Conservation (phyloP, 64 coral and sea anemone species). For the Dendronephthya gigantea region DNA sequence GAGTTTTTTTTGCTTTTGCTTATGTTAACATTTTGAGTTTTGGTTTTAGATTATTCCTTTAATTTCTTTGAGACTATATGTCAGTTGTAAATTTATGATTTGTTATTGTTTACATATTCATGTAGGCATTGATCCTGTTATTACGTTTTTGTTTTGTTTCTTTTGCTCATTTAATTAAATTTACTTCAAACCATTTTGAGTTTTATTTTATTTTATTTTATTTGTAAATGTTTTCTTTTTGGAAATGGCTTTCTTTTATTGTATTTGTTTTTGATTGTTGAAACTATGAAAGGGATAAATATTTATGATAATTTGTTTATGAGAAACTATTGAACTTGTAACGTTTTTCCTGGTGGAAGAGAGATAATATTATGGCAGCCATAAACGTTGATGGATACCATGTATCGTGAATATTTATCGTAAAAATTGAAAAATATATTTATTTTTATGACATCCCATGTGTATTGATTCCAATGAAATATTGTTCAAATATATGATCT, state of each 20-base stretch:
- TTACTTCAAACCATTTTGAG: neutral
- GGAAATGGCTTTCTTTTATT: neutral
- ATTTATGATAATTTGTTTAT: neutral
- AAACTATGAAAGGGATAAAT: neutral
- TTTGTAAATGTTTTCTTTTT: neutral
- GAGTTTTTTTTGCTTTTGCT: neutral
- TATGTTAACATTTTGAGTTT: neutral
- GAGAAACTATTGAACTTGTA: neutral
- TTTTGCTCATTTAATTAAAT: conserved; percentile 10
- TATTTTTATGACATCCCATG: neutral
- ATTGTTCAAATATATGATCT: no score
- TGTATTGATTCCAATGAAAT: neutral
- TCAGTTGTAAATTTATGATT: neutral
- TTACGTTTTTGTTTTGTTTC: neutral
- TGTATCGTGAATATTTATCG: neutral
- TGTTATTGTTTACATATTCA: neutral
- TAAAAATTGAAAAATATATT: neutral
- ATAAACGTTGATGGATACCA: neutral
- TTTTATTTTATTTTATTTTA: neutral
- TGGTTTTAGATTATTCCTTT: neutral
- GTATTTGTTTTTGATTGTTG: neutral
- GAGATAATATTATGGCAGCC: neutral
- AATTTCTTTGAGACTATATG: neutral
- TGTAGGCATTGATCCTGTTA: neutral
- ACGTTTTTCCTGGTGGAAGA: neutral